Percentiles rank a stretch among this genome's conserved stretches.
phyloP scores from a whole-genome alignment of 2,888 invertebrate species.

The Amphipoea oculea region DNA sequence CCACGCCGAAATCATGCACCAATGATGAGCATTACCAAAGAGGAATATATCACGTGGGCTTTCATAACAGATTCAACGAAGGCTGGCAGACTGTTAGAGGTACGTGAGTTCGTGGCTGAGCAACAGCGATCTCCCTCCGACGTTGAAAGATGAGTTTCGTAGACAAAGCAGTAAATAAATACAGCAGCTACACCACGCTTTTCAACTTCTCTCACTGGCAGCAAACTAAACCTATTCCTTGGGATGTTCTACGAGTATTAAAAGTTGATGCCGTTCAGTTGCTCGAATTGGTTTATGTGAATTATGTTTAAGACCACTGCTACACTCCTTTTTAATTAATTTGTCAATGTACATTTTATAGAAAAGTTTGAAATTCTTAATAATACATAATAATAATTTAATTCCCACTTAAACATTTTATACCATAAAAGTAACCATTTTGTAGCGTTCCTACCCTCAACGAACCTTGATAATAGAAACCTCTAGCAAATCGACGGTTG shows the following conservation, averaged over 20 bases:
- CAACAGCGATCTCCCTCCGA: not conserved
- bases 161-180: not conserved
- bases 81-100: conserved; percentile 77
- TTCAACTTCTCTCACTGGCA: not conserved
- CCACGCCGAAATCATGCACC: not conserved
- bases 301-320: not conserved
- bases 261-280: not conserved
- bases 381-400: not conserved
- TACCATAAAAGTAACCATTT: not conserved
- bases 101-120: conserved; percentile 39
- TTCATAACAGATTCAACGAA: conserved; percentile 62
- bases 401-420: not conserved
- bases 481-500: not conserved
- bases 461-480: not conserved
- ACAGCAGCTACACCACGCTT: not conserved
- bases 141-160: not conserved
- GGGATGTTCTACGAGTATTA: not conserved
- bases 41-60: conserved; percentile 69
- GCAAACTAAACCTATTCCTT: not conserved
- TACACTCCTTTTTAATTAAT: not conserved
- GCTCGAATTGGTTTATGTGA: not conserved
- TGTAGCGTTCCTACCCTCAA: not conserved
- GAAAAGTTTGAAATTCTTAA: not conserved
- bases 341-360: not conserved
- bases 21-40: conserved; percentile 28